These are phyloP conservation scores for Cotesia congregata DNA, from an alignment of 2,888 invertebrate species.

Conservation along the genomic window DNA sequence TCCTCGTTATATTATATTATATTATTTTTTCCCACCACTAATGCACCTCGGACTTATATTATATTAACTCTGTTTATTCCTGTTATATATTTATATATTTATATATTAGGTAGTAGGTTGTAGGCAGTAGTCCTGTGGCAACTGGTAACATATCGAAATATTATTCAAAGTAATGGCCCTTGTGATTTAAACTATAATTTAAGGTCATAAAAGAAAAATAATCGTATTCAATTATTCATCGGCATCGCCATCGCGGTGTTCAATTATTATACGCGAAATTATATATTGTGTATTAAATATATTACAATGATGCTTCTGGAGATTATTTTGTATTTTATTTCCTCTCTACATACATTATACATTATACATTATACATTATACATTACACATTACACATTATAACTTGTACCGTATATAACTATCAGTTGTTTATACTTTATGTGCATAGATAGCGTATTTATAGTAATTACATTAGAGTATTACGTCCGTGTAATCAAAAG, in stretches of 20 bases:
- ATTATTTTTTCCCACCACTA: conserved; percentile 40
- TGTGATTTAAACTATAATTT: conserved; percentile 27
- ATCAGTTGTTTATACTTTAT: too few relatives aligned
- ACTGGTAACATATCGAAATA: conserved; percentile 21
- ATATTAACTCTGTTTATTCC: neutral
- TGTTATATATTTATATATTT: neutral
- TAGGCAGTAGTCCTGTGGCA: too few relatives aligned
- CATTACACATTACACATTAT: neutral
- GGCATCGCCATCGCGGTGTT: neutral
- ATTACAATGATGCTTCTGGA: conserved; percentile 17
- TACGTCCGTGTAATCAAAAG: too few relatives aligned
- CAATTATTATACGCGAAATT: neutral
- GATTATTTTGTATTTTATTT: conserved; percentile 17
- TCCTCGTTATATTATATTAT: neutral
- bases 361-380: neutral
- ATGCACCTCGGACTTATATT: conserved; percentile 6
- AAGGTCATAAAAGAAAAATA: conserved; percentile 19
- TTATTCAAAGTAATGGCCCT: conserved; percentile 21
- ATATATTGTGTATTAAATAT: neutral
- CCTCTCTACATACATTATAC: conserved; percentile 11
- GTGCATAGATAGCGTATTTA: too few relatives aligned
- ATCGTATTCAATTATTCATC: conserved; percentile 25
- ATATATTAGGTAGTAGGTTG: too few relatives aligned
- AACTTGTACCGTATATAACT: neutral
- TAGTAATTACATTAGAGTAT: too few relatives aligned